Conservation (phyloP, 2,888 invertebrate species). For the Pasiphila rectangulata region DNA sequence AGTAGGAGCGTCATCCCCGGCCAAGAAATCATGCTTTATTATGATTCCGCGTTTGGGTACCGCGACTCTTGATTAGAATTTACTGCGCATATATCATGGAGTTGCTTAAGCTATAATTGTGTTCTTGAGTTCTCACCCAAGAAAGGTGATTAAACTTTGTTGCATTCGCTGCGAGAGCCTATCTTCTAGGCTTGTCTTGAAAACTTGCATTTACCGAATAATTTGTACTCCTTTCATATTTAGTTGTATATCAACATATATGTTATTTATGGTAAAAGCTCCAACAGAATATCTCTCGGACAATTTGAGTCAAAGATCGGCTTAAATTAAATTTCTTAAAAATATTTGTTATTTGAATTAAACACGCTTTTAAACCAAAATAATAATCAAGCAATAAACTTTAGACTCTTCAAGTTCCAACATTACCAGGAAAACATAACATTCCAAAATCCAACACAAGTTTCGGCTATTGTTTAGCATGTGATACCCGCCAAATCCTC, state of each 20-base stretch:
- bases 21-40: slow-evolving; percentile 80
- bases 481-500: slow-evolving; percentile 31
- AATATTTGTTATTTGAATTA: too few relatives aligned
- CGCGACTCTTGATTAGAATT: slow-evolving; percentile 73
- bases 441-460: slow-evolving; percentile 2
- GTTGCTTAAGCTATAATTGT: slow-evolving; percentile 59
- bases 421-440: not conserved
- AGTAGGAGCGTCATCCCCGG: slow-evolving; percentile 73
- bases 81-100: slow-evolving; percentile 70
- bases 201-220: too few relatives aligned
- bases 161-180: slow-evolving; percentile 20
- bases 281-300: too few relatives aligned
- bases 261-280: too few relatives aligned
- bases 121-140: slow-evolving; percentile 57
- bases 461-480: slow-evolving; percentile 33
- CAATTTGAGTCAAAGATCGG: too few relatives aligned
- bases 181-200: slow-evolving; percentile 22
- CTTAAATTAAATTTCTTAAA: too few relatives aligned
- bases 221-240: too few relatives aligned
- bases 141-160: slow-evolving; percentile 59
- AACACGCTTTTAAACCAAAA: too few relatives aligned
- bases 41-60: slow-evolving; percentile 67
- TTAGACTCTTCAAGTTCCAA: not conserved
- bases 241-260: too few relatives aligned
- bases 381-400: too few relatives aligned